Evolutionary conservation across 2,113 vertebrate species (phyloP).

Genomic region (Meles meles): DNA sequence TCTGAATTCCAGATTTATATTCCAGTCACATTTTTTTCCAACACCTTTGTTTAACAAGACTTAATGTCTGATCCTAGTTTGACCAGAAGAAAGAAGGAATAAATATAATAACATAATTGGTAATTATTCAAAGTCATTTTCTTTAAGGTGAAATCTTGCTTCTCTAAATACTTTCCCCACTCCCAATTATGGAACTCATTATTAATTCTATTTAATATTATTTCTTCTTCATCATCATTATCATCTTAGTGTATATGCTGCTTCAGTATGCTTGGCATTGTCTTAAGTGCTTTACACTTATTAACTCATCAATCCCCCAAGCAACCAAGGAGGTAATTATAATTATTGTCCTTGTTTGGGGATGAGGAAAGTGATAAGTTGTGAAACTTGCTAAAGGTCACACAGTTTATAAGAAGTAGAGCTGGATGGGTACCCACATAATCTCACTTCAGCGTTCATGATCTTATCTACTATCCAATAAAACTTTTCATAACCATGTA

Average conservation of each 20-base stretch:
- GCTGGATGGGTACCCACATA: not conserved
- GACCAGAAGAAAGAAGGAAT: not conserved
- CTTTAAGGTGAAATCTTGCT: not conserved
- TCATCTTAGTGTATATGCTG: not conserved
- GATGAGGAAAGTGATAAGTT: not conserved
- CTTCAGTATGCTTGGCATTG: not conserved
- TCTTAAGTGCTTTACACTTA: not conserved
- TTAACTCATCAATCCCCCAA: not conserved
- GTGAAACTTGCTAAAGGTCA: not conserved
- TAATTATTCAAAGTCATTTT: not conserved
- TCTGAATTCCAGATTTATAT: slow-evolving; percentile 11
- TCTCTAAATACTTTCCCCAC: not conserved
- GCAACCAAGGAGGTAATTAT: not conserved
- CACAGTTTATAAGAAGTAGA: not conserved
- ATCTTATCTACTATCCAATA: not conserved
- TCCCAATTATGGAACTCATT: not conserved
- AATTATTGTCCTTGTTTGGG: not conserved
- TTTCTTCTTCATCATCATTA: not conserved
- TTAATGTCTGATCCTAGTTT: not conserved
- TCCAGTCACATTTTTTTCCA: not conserved
- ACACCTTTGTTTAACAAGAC: not conserved
- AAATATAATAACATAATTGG: not conserved
- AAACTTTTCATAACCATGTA: not conserved
- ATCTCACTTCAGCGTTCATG: not conserved
- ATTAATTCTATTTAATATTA: not conserved